phyloP scores from a whole-genome alignment of 2,113 vertebrate species.

The Tachycineta bicolor region DNA sequence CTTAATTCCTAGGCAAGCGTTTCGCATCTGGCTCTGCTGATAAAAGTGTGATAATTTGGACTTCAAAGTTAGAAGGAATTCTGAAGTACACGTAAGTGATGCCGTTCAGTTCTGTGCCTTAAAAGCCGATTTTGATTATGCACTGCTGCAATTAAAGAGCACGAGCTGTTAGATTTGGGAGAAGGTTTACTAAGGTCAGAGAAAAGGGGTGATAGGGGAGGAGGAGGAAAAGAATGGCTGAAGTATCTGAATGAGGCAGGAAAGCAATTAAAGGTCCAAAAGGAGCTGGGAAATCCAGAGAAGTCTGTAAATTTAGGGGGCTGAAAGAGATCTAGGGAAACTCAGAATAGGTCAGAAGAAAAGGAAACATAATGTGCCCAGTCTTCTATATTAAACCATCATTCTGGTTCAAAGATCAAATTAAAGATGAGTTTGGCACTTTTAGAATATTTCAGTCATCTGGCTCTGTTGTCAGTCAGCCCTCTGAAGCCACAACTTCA shows the following conservation, averaged over 20 bases:
- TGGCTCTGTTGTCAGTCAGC: background rate
- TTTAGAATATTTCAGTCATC: fast-evolving
- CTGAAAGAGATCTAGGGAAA: background rate
- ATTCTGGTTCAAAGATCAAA: background rate
- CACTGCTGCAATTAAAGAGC: background rate
- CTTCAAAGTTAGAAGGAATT: conserved; percentile 97
- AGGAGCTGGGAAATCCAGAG: background rate
- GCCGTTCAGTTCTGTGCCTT: background rate
- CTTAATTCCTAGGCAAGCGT: conserved; percentile 85
- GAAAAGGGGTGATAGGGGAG: background rate
- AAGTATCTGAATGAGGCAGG: background rate
- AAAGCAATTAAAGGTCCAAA: background rate
- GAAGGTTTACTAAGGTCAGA: background rate
- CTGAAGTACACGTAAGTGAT: conserved; percentile 95
- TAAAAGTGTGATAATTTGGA: conserved; percentile 99
- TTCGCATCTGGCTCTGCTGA: conserved; percentile 97
- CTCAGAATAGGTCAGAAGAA: background rate
- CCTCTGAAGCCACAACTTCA: background rate
- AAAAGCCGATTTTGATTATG: background rate
- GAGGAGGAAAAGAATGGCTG: background rate
- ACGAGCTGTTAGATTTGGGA: background rate
- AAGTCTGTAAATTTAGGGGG: background rate
- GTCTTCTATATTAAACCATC: background rate
- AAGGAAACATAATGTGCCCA: background rate
- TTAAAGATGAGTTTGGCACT: background rate